Conservation (phyloP, 1,140 invertebrate species). For the Aphelinus certus region DNA sequence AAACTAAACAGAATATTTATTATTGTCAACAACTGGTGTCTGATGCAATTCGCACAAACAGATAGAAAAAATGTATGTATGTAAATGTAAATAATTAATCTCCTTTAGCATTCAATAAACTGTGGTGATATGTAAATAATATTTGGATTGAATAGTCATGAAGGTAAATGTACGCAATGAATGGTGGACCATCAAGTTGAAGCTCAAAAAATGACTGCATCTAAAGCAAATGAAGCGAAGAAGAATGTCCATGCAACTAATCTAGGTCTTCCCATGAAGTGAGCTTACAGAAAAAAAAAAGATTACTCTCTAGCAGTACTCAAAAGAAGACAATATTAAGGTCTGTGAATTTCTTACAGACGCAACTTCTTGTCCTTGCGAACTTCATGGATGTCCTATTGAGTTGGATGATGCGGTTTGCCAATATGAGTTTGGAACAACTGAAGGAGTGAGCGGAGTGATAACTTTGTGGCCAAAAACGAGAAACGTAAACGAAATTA, state of each 20-base stretch:
- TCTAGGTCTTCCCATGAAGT: conserved; percentile 30
- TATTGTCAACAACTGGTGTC: too few species aligned
- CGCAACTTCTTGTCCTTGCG: conserved; percentile 32
- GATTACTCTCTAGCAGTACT: not conserved
- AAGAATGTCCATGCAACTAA: not conserved
- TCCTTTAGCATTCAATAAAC: too few species aligned
- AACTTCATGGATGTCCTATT: conserved; percentile 39
- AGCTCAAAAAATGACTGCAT: too few species aligned
- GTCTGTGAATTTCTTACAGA: conserved; percentile 38
- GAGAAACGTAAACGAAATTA: conserved; percentile 10
- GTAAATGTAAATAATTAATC: too few species aligned
- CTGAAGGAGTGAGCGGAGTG: conserved; percentile 14
- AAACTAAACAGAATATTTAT: too few species aligned
- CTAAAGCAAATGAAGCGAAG: not conserved
- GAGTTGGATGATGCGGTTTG: conserved; percentile 23
- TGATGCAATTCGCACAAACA: too few species aligned
- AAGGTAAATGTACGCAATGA: too few species aligned
- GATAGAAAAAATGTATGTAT: too few species aligned
- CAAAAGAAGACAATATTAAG: conserved; percentile 26
- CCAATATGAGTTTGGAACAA: conserved; percentile 28
- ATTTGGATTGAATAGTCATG: too few species aligned
- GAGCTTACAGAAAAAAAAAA: conserved; percentile 12
- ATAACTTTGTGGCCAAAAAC: conserved; percentile 24
- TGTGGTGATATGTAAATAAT: too few species aligned
- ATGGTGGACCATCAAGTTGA: too few species aligned